Base-by-base conservation (phyloP, 2,113 vertebrate genomes). In the Lucifuga dentata region DNA sequence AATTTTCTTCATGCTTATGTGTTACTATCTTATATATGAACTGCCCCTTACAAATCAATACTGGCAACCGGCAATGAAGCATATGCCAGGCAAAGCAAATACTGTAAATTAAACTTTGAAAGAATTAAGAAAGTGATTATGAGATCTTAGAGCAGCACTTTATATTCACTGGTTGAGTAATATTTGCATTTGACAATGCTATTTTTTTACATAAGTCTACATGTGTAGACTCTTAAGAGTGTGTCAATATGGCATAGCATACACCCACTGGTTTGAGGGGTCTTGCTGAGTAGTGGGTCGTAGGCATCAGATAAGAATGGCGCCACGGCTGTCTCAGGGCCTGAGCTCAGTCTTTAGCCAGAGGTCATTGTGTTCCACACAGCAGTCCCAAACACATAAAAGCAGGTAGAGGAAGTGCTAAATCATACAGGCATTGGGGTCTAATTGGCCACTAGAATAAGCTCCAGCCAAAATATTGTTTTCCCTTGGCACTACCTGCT, bases 401-500 rank as follows among this genome's bases (percentile, higher is more conserved):
- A 86, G 89, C 84, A 89, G 87, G 86, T 86, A 86, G 79, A 84
- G 75, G 91, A 91, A 93, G 77, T 50, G 60, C 29, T 87, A 90
- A 89, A 92, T 78, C 65, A 92, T 86, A 90, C 86, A 80, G 68
- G 86, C 69, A 76, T 83, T 85, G 85, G 84, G 73, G 68, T 86
- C 65, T 90, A 88, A 90, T 85, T 92, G 90, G 80, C 76, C 83
- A 77, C 86, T 90, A 88, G 86, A 87, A 90, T 78, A 84, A 93
- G 86, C 84, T 91, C 81, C 15, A 68, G 90, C 72, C 88, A 81
- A 88, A 87, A 90, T 86, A 93, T 92, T 91, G 85, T 89, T 91
- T 90, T 88, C 84, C 87, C 93, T 77, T 73, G 92, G 89, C 64
- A 50, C 89, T 93, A 95, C 94, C 93, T 93, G 87, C 92, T 94